phyloP scores from a whole-genome alignment of 2,797 vertebrate genomes.

The Champsocephalus esox region DNA sequence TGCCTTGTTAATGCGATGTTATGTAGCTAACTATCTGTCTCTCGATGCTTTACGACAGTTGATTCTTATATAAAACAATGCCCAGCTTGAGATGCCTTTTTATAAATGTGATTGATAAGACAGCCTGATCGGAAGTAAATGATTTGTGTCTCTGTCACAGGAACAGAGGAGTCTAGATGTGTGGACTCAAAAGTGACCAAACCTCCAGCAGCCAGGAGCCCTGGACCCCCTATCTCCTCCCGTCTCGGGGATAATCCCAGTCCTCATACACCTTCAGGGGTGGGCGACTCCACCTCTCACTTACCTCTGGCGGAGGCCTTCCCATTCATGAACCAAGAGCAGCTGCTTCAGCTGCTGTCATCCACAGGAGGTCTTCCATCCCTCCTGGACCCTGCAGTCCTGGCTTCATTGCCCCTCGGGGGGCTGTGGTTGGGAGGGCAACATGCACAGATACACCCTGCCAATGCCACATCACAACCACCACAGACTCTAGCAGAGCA shows the following conservation, averaged over 20 bases:
- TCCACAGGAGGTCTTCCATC: constrained; percentile 84
- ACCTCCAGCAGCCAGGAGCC: constrained; percentile 65
- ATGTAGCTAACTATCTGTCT: background rate
- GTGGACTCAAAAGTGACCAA: constrained; percentile 64
- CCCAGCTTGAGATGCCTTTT: background rate
- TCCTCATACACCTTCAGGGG: constrained; percentile 51
- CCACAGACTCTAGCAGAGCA: constrained; percentile 67
- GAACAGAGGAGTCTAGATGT: constrained; percentile 59
- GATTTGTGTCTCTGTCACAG: constrained; percentile 46
- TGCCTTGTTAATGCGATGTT: constrained; percentile 1
- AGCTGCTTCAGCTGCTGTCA: constrained; percentile 89
- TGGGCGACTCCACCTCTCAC: constrained; percentile 68
- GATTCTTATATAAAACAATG: background rate
- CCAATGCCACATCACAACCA: constrained; percentile 58
- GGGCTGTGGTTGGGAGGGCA: constrained; percentile 82
- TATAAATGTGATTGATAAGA: background rate
- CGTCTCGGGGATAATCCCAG: constrained; percentile 60
- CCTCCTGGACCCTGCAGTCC: constrained; percentile 83
- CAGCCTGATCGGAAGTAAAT: constrained; percentile 17
- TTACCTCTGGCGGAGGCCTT: constrained; percentile 88
- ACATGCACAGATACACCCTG: constrained; percentile 66
- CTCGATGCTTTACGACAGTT: background rate
- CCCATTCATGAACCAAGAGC: constrained; percentile 92
- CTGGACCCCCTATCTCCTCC: constrained; percentile 65
- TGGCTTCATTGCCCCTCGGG: constrained; percentile 82